Evolutionary conservation across 2,113 vertebrate species (phyloP).

Genomic region (Carettochelys insculpta): DNA sequence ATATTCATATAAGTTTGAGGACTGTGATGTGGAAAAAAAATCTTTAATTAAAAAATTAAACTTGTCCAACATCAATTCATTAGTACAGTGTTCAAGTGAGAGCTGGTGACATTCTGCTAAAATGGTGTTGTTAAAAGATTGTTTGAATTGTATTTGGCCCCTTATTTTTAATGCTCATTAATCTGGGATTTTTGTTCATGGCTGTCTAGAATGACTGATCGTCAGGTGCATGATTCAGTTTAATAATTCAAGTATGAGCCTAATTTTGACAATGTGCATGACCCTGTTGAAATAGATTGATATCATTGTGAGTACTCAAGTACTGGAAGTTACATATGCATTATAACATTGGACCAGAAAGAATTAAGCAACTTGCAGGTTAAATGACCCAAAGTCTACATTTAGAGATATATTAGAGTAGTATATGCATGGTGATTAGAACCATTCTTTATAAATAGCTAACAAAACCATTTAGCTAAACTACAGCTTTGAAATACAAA

Average conservation of each 20-base stretch:
- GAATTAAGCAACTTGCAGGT: not conserved
- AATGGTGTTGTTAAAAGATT: not conserved
- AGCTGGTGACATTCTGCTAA: not conserved
- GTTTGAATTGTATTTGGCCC: not conserved
- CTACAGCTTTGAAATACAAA: no score
- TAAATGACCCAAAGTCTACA: not conserved
- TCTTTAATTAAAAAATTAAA: not conserved
- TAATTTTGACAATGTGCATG: not conserved
- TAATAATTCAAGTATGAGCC: not conserved
- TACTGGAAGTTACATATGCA: not conserved
- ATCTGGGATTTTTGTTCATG: not conserved
- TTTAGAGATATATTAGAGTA: no score
- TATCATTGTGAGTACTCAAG: not conserved
- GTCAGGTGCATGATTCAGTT: not conserved
- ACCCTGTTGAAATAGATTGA: not conserved
- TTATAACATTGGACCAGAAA: no score
- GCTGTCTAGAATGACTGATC: not conserved
- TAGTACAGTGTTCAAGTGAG: not conserved
- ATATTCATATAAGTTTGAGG: not conserved
- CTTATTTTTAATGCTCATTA: not conserved
- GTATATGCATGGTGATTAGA: no score
- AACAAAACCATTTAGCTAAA: no score
- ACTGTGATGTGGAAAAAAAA: not conserved
- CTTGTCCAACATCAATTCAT: no score
- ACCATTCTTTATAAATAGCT: no score